These are phyloP conservation scores for Siniperca undulata DNA, from an alignment of 2,797 vertebrate genomes.

Conservation along the genomic window DNA sequence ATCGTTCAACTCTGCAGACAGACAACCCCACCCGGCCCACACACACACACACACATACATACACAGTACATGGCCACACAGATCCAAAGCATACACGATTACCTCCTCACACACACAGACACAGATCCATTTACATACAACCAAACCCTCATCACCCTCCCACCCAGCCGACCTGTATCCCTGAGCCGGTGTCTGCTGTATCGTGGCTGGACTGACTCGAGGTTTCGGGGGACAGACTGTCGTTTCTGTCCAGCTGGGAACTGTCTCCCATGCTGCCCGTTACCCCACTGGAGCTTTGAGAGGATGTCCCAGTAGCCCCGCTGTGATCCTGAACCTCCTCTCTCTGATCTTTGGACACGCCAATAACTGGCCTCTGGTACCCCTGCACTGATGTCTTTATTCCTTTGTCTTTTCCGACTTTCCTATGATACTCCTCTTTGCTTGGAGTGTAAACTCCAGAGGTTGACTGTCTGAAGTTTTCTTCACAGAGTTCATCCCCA, in stretches of 20 bases:
- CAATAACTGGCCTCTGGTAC: constrained; percentile 12
- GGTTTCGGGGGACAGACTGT: constrained; percentile 76
- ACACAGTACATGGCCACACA: neutral
- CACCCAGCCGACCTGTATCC: constrained; percentile 75
- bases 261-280: constrained; percentile 76
- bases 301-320: constrained; percentile 57
- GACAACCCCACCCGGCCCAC: neutral
- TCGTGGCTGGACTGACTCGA: constrained; percentile 77
- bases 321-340: constrained; percentile 67
- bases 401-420: constrained; percentile 21
- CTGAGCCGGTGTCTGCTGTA: constrained; percentile 65
- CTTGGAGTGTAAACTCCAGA: neutral
- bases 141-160: neutral
- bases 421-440: constrained; percentile 38
- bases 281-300: constrained; percentile 84
- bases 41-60: neutral
- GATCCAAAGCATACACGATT: neutral
- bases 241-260: constrained; percentile 69
- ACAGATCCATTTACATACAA: neutral
- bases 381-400: constrained; percentile 8
- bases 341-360: constrained; percentile 38
- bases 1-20: neutral
- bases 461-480: constrained; percentile 1
- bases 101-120: constrained; percentile 9
- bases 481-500: constrained; percentile 7